A percentile compares a stretch with the other conserved stretches of the same genome.
Evolutionary conservation across 2,888 invertebrate species (phyloP).

Genomic region (Osmoderma eremita): DNA sequence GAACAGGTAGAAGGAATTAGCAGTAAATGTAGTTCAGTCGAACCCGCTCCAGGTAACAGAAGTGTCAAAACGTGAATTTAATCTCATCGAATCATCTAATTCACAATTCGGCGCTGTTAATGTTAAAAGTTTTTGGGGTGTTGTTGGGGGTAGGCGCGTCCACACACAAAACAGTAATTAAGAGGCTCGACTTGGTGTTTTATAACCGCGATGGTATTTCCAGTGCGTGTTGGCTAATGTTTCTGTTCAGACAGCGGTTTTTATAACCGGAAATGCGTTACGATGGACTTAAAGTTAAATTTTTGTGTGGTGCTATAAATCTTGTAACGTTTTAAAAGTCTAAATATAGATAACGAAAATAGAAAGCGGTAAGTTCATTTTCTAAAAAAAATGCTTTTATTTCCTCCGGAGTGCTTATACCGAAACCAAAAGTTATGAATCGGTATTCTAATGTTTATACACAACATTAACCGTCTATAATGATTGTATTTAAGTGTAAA

Average conservation of each 20-base stretch:
- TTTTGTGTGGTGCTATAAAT: conserved; percentile 29
- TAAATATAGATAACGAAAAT: conserved; percentile 13
- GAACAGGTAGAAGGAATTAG: conserved; percentile 39
- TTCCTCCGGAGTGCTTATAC: not conserved
- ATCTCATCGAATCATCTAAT: conserved; percentile 42
- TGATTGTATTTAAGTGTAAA: no score
- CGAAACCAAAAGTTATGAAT: not conserved
- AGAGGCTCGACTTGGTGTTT: conserved; percentile 26
- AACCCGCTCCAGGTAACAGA: conserved; percentile 36
- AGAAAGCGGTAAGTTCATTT: not conserved
- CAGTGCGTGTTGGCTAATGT: conserved; percentile 26
- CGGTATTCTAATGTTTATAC: no score
- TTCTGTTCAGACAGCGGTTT: conserved; percentile 9
- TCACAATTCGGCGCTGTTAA: conserved; percentile 35
- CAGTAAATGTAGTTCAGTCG: conserved; percentile 29
- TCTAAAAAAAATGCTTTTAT: not conserved
- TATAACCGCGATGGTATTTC: conserved; percentile 27
- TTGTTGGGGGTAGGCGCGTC: conserved; percentile 26
- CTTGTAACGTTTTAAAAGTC: conserved; percentile 15
- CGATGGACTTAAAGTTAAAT: conserved; percentile 10
- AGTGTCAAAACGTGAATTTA: conserved; percentile 47
- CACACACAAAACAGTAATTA: conserved; percentile 35
- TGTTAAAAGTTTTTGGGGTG: conserved; percentile 32
- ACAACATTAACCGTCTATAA: no score
- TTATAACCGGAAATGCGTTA: conserved; percentile 34